A percentile compares a stretch with the other conserved stretches of the same genome.
These are phyloP conservation scores for Acestrorhynchus altus DNA, from an alignment of 2,797 vertebrate species.

Conservation along the genomic window DNA sequence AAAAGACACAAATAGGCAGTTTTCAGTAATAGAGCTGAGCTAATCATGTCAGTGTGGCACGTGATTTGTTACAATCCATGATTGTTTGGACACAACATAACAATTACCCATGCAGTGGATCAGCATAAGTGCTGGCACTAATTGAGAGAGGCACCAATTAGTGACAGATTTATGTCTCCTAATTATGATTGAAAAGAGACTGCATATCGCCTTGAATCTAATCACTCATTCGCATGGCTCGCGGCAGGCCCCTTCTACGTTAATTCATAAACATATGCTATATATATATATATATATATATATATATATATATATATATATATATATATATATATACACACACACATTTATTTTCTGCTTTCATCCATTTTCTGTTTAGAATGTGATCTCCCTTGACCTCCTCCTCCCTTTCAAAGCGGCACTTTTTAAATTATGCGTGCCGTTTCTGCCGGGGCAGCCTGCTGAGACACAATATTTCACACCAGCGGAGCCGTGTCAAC, in stretches of 20 bases:
- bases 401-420: constrained; percentile 47
- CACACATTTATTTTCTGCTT: constrained; percentile 3
- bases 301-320: background rate
- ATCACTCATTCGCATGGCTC: background rate
- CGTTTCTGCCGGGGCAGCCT: constrained; percentile 48
- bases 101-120: constrained; percentile 49
- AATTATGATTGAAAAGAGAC: constrained; percentile 36
- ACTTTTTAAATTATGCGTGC: constrained; percentile 59
- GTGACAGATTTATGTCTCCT: constrained; percentile 40
- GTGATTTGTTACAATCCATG: constrained; percentile 18
- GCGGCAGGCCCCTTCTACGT: background rate
- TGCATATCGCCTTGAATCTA: constrained; percentile 19
- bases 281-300: background rate
- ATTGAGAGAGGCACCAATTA: constrained; percentile 49
- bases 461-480: constrained; percentile 63
- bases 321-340: constrained; percentile 4
- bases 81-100: constrained; percentile 45
- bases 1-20: background rate
- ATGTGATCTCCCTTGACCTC: constrained; percentile 41
- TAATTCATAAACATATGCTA: constrained; percentile 30
- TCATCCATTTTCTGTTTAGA: constrained; percentile 21
- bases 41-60: background rate
- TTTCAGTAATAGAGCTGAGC: background rate
- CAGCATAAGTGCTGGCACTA: constrained; percentile 42
- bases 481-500: constrained; percentile 57